Evolutionary conservation across 1,140 invertebrate genomes (phyloP), one percentile per base, ranked within the genome.

Genomic region (Hyposmocoma kahamanoa): DNA sequence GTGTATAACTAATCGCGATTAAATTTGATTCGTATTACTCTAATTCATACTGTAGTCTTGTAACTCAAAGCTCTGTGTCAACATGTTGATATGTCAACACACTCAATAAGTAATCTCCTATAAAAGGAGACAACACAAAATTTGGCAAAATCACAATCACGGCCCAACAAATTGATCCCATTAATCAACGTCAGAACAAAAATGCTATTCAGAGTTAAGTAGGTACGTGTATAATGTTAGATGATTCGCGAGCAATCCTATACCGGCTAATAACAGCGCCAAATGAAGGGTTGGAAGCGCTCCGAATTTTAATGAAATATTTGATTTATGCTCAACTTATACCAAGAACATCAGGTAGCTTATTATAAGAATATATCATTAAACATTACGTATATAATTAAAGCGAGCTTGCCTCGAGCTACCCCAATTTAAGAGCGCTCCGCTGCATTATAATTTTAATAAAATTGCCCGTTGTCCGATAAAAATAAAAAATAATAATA

Each of bases 361-460:
- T 84, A 82, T 81, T 81, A 84, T 78, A 72, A 67, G 78, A 72
- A 73, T 79, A 74, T 82, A 82, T 84, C 72, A 84, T 84, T 84
- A 84, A 82, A 71, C 68, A 83, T 83, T 83, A 80, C 76, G 54
- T 80, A 79, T 83, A 84, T 84, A 84, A 84, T 84, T 84, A 84
- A 82, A 77, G 56, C 61, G 60, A 58, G 56, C 57, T 79, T 75
- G 80, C 80, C 80, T 51, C 62, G 30, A 82, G 81, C 76, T 63
- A 82, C 81, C 81, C 78, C 81, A 82, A 81, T 81, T 84, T 84
- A 52, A 71, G 54, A 46, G 50, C 54, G 54, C 50, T 13, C 49
- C 60, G 45, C 48, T 58, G 74, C 66, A 73, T 74, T 78, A 76
- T 80, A 80, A 83, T 80, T 83, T 80, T 78, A 77, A 82, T 76